A percentile compares a stretch with the other conserved stretches of the same genome.
These are phyloP conservation scores for Spinus pinus DNA, from an alignment of 2,797 vertebrate species.

Conservation along the genomic window DNA sequence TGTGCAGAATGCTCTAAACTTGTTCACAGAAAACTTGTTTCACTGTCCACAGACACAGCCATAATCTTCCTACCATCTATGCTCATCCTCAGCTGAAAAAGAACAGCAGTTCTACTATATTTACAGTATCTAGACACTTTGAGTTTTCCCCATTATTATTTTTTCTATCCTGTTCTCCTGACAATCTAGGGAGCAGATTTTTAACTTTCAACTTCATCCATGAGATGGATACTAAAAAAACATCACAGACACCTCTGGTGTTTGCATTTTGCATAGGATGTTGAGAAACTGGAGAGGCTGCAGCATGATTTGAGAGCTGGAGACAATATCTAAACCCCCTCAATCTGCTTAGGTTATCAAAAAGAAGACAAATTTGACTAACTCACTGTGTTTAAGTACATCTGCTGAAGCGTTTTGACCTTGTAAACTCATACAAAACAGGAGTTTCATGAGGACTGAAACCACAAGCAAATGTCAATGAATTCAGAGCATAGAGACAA, in stretches of 20 bases:
- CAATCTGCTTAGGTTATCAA: constrained; percentile 5
- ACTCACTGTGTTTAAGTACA: not conserved
- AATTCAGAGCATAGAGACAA: not conserved
- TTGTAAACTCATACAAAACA: not conserved
- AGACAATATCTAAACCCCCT: not conserved
- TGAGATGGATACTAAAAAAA: not conserved
- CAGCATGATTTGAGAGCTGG: not conserved
- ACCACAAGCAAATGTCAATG: not conserved
- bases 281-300: not conserved
- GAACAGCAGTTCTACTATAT: not conserved
- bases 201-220: not conserved
- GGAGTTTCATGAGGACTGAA: not conserved
- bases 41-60: not conserved
- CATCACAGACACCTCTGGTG: not conserved
- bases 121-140: not conserved
- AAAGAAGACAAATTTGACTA: not conserved
- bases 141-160: not conserved
- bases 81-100: not conserved
- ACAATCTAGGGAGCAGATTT: not conserved
- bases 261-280: not conserved
- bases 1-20: not conserved
- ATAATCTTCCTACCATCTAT: not conserved
- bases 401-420: not conserved
- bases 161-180: not conserved
- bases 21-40: not conserved